Conservation (phyloP, 2,113 vertebrate species). For the Leptobrachium leishanense region DNA sequence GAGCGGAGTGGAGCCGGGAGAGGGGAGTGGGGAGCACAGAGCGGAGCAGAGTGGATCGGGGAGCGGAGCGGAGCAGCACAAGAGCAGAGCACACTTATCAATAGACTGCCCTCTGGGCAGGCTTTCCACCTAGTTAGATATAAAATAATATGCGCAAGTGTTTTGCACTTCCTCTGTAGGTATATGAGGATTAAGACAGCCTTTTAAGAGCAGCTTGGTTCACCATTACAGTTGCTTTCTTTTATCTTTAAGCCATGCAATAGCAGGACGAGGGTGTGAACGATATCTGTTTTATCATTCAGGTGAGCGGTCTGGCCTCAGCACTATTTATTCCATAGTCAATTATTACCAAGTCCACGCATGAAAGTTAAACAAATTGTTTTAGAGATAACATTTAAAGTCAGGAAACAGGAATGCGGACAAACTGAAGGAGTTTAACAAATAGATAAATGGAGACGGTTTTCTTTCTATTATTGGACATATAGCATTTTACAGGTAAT, state of each 20-base stretch:
- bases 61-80: too few relatives aligned
- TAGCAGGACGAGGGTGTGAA: constrained; percentile 64
- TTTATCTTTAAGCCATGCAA: constrained; percentile 59
- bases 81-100: too few relatives aligned
- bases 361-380: constrained; percentile 68
- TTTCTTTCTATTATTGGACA: constrained; percentile 24
- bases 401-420: constrained; percentile 50
- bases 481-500: constrained; percentile 32
- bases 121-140: too few relatives aligned
- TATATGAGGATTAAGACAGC: background rate
- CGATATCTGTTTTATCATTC: constrained; percentile 61
- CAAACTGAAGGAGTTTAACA: constrained; percentile 51
- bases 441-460: constrained; percentile 10
- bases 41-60: too few relatives aligned
- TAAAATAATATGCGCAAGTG: background rate
- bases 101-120: too few relatives aligned
- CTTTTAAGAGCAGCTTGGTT: background rate
- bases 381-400: constrained; percentile 64
- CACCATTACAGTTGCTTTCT: constrained; percentile 60
- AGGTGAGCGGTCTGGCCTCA: constrained; percentile 58
- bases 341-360: constrained; percentile 66
- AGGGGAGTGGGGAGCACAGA: too few relatives aligned
- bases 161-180: background rate
- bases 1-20: too few relatives aligned
- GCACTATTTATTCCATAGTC: constrained; percentile 68